Conservation (phyloP, 2,888 invertebrate species). For the Listrodromus nycthemerus region DNA sequence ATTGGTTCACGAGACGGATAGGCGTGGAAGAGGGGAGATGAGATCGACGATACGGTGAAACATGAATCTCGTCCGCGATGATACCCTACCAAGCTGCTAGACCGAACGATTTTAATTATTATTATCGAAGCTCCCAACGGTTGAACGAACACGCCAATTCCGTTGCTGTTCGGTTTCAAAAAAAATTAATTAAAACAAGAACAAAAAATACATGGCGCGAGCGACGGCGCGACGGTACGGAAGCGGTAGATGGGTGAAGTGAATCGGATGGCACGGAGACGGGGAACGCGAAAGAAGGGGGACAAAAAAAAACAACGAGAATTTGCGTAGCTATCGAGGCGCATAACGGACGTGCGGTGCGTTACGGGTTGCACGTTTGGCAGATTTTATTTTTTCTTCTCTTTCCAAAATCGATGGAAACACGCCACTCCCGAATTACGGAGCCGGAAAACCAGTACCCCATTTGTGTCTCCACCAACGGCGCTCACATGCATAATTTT, state of each 20-base stretch:
- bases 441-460: slow-evolving; percentile 53
- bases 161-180: slow-evolving; percentile 39
- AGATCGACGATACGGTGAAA: slow-evolving; percentile 22
- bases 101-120: slow-evolving; percentile 78
- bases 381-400: slow-evolving; percentile 28
- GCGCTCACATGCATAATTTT: neutral
- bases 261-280: slow-evolving; percentile 16
- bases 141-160: slow-evolving; percentile 63
- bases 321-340: slow-evolving; percentile 55
- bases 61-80: slow-evolving; percentile 50
- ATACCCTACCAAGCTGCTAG: slow-evolving; percentile 67
- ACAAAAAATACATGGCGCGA: slow-evolving; percentile 46
- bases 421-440: slow-evolving; percentile 52
- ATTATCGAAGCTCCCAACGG: slow-evolving; percentile 67
- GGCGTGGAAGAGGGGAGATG: neutral
- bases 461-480: neutral
- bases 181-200: slow-evolving; percentile 34
- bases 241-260: slow-evolving; percentile 18
- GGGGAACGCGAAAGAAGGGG: slow-evolving; percentile 21
- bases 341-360: slow-evolving; percentile 29
- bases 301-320: slow-evolving; percentile 41
- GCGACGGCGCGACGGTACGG: slow-evolving; percentile 26
- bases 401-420: slow-evolving; percentile 39
- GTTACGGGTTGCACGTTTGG: slow-evolving; percentile 31
- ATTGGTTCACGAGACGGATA: too few relatives aligned